Evolutionary conservation across 2,797 vertebrate genomes (phyloP), one percentile per base, ranked within the genome.

Genomic region (Myotis vivesi): DNA sequence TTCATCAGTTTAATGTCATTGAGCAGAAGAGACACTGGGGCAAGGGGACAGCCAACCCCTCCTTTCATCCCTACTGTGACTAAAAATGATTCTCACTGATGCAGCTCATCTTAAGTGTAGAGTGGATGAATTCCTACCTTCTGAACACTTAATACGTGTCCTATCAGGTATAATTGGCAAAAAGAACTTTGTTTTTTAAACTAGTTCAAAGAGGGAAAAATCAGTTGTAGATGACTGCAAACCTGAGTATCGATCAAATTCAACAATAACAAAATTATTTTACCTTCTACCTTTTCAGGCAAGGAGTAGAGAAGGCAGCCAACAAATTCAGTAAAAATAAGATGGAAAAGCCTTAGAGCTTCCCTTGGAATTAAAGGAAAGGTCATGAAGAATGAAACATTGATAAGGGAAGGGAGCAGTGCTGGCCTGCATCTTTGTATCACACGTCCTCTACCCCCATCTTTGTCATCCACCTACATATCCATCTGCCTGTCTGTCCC

Each of bases 311-410:
- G 25, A 94, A 36, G 30, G 22, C 76, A 92, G 68, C 1, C 6
- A 82, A 36, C 17, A 36, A 38, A 49, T 30, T 80, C 12, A 51
- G 38, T 36, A 51, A 33, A 81, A 57, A n/a, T 46, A 41, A 86
- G 23, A 66, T 7, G 13, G 57, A 53, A 2, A 0, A 8, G 1
- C 4, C 5, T 22, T 46, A 55, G 36, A 66, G 38, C 41, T 69
- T 72, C 73, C 73, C 53, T 33, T 89, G 71, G n/a, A 68, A 66
- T 30, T 55, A 66, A 90, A 91, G 23, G 38, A 19, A 68, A 62
- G 10, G 2, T 68, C 28, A 49, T 3, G 3, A 69, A 86, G 59
- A 86, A 33, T 30, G 30, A 59, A 44, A 59, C 75, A 4, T 5
- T 1, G 1, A 9, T 51, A 44, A 95, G 64, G 38, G 2, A 3